These are phyloP conservation scores for Drosophila orosa DNA, from an alignment of 1,140 invertebrate genomes.

Conservation along the genomic window DNA sequence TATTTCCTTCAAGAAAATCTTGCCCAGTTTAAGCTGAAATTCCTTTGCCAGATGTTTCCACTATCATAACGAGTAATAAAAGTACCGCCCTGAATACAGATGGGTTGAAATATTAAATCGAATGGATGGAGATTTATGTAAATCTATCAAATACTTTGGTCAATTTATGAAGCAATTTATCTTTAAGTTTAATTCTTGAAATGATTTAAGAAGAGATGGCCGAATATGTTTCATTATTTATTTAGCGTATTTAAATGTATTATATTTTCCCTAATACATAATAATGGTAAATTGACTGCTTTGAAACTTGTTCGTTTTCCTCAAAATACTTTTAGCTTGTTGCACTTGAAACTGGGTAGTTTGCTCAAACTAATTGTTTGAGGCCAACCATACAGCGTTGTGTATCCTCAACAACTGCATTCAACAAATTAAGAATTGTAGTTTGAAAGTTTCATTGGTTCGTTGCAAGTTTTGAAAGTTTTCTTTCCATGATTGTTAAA, in stretches of 20 bases:
- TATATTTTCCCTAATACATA: neutral
- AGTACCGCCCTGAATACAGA: constrained; percentile 2
- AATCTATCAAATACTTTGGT: too few species aligned
- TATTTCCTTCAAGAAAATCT: neutral
- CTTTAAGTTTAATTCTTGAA: too few species aligned
- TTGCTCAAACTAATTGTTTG: neutral
- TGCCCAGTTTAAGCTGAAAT: constrained; percentile 1
- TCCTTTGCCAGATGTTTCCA: constrained; percentile 2
- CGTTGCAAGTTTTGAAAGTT: neutral
- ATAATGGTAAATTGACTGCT: neutral
- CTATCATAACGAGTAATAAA: constrained; percentile 16
- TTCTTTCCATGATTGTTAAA: neutral
- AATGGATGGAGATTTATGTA: too few species aligned
- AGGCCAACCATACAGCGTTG: neutral
- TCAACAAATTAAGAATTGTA: constrained; percentile 12
- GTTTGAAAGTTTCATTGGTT: constrained; percentile 16
- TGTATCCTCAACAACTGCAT: neutral
- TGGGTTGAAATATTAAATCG: too few species aligned
- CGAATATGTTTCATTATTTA: too few species aligned
- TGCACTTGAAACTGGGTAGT: constrained; percentile 2
- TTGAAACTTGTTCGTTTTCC: neutral
- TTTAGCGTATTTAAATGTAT: neutral
- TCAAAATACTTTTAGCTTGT: neutral
- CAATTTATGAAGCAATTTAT: too few species aligned
- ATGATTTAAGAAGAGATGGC: too few species aligned